Evolutionary conservation across 1,140 invertebrate genomes (phyloP).

Genomic region (Heliconius himera): DNA sequence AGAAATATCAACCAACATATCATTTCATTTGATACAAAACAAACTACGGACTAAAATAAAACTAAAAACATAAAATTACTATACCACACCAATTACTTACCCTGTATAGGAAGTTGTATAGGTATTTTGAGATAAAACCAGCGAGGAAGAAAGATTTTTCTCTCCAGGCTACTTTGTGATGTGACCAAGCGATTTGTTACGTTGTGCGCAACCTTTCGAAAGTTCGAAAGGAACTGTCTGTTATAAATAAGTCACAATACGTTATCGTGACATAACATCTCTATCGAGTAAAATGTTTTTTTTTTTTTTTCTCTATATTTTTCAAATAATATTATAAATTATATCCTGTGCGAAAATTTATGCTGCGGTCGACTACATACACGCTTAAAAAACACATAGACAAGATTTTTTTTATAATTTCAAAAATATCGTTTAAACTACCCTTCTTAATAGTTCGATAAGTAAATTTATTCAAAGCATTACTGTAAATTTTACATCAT

Average conservation of each 20-base stretch:
- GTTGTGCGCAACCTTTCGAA: constrained; percentile 27
- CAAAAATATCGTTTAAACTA: too few species aligned
- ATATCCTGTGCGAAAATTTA: neutral
- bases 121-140: neutral
- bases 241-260: constrained; percentile 18
- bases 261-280: constrained; percentile 5
- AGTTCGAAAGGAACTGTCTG: constrained; percentile 18
- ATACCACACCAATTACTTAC: too few species aligned
- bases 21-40: too few species aligned
- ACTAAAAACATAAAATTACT: too few species aligned
- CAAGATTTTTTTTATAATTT: too few species aligned
- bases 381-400: too few species aligned
- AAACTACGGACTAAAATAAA: too few species aligned
- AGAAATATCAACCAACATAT: too few species aligned
- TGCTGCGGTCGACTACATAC: too few species aligned
- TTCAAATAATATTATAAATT: neutral
- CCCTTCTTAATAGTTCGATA: too few species aligned
- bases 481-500: neutral
- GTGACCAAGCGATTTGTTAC: constrained; percentile 31
- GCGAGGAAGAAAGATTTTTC: constrained; percentile 29
- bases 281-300: neutral
- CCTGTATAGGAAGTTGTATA: neutral
- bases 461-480: too few species aligned
- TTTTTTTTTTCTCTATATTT: neutral
- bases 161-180: constrained; percentile 22